A percentile compares a stretch with the other conserved stretches of the same genome.
These are phyloP conservation scores for Eupithecia pulchellata DNA, from an alignment of 2,888 invertebrate species.

Conservation along the genomic window DNA sequence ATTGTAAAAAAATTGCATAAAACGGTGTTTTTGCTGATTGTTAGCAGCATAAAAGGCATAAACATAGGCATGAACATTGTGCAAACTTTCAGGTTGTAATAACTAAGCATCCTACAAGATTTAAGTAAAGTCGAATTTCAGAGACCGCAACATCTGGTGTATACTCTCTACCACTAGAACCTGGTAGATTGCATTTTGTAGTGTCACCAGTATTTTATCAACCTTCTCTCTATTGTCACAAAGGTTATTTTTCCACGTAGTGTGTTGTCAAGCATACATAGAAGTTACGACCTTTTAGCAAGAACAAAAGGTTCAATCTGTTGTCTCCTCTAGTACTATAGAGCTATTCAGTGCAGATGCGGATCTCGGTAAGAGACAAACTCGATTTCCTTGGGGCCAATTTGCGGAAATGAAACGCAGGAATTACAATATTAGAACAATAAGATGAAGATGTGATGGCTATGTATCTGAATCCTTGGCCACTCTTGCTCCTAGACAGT, in stretches of 20 bases:
- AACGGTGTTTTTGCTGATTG: neutral
- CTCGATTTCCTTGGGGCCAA: constrained; percentile 68
- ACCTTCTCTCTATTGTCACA: constrained; percentile 35
- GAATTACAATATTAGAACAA: constrained; percentile 48
- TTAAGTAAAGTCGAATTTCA: constrained; percentile 77
- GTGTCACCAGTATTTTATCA: constrained; percentile 14
- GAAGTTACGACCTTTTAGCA: constrained; percentile 63
- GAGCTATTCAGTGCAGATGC: constrained; percentile 77
- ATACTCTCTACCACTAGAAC: constrained; percentile 65
- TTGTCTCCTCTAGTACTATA: constrained; percentile 74
- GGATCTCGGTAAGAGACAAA: constrained; percentile 72
- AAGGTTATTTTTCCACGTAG: constrained; percentile 49
- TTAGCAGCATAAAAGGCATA: neutral
- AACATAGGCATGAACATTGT: neutral
- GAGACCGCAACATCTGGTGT: constrained; percentile 81
- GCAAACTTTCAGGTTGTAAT: neutral
- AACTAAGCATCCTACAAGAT: neutral
- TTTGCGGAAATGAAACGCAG: constrained; percentile 70
- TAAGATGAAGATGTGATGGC: constrained; percentile 7
- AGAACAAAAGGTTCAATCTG: constrained; percentile 73
- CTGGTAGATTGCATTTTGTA: constrained; percentile 73
- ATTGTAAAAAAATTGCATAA: neutral
- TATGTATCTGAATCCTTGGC: neutral
- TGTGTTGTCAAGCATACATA: constrained; percentile 47
- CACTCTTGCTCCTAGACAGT: neutral